phyloP scores from a whole-genome alignment of 2,797 vertebrate species.

The Coluber constrictor region DNA sequence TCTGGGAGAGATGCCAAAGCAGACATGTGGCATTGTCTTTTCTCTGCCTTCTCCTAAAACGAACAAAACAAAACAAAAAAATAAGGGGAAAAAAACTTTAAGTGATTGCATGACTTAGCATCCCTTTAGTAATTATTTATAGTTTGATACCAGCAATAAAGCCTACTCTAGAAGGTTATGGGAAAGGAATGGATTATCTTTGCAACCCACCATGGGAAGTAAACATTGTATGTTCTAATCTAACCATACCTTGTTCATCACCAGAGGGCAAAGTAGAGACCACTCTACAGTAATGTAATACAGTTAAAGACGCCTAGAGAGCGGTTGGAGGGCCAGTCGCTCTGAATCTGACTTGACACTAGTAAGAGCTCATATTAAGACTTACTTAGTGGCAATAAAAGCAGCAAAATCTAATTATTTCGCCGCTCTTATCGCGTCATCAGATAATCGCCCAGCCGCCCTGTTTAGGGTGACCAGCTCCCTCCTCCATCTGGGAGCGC shows the following conservation, averaged over 20 bases:
- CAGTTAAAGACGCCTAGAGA: too few relatives aligned
- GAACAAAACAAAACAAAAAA: neutral
- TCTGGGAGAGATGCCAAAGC: neutral
- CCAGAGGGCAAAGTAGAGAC: neutral
- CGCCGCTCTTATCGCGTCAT: too few relatives aligned
- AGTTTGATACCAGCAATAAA: neutral
- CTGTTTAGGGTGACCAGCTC: too few relatives aligned
- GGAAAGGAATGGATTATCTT: neutral
- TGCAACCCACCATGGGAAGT: neutral
- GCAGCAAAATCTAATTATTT: too few relatives aligned
- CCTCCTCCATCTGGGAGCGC: too few relatives aligned
- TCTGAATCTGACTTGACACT: too few relatives aligned
- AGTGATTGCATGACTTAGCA: neutral
- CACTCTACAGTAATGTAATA: neutral
- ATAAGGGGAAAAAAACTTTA: neutral
- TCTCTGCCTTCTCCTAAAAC: neutral
- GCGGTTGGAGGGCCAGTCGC: too few relatives aligned
- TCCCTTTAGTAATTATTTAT: neutral
- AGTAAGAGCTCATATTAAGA: too few relatives aligned
- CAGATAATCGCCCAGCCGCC: too few relatives aligned
- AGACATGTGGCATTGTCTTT: neutral
- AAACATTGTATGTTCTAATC: neutral
- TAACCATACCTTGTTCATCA: neutral
- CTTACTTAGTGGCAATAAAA: too few relatives aligned
- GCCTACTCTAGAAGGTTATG: neutral